Evolutionary conservation across 2,888 invertebrate genomes (phyloP).

Genomic region (Melanargia galathea): DNA sequence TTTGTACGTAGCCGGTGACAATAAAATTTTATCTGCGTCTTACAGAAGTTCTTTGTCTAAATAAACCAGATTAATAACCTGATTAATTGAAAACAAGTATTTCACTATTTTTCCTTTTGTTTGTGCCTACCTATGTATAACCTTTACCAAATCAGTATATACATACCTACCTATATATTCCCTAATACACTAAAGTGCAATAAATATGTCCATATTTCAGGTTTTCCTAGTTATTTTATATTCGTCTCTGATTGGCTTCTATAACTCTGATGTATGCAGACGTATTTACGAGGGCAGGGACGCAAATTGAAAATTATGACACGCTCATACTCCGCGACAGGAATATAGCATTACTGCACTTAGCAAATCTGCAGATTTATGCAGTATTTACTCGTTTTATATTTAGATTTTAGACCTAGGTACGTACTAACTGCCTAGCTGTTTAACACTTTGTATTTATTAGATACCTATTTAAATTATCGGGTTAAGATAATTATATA

Average conservation of each 20-base stretch:
- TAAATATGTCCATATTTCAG: slow-evolving; percentile 41
- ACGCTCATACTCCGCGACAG: slow-evolving; percentile 63
- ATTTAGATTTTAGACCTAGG: background rate
- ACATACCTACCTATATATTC: background rate
- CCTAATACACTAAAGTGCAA: background rate
- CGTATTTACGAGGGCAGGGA: slow-evolving; percentile 66
- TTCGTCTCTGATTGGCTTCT: slow-evolving; percentile 54
- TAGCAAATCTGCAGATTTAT: slow-evolving; percentile 33
- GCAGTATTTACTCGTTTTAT: slow-evolving; percentile 3
- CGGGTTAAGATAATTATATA: no score
- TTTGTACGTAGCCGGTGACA: no score
- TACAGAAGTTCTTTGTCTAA: no score
- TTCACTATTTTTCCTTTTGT: no score
- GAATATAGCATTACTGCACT: slow-evolving; percentile 50
- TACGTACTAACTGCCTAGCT: no score
- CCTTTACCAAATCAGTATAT: no score
- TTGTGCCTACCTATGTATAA: no score
- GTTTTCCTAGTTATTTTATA: slow-evolving; percentile 40
- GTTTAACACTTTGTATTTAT: no score
- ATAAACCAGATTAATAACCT: no score
- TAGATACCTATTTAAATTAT: no score
- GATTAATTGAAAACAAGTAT: no score
- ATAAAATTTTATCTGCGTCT: no score
- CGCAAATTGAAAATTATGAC: slow-evolving; percentile 78
- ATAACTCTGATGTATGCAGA: slow-evolving; percentile 61